phyloP scores from a whole-genome alignment of 1,140 invertebrate species.

The Neodiprion fabricii region DNA sequence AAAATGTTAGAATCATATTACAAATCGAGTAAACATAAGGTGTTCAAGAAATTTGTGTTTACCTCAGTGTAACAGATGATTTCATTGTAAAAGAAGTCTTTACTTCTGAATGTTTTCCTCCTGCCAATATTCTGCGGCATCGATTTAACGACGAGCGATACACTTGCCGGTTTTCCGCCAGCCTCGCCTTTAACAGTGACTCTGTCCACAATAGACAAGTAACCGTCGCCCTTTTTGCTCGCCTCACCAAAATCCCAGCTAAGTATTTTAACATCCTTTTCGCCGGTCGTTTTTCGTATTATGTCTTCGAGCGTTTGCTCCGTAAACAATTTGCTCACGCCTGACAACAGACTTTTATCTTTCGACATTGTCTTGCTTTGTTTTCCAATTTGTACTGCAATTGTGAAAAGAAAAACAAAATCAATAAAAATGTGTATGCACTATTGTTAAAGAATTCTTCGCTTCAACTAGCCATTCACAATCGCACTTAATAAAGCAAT shows the following conservation, averaged over 20 bases:
- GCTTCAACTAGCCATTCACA: no score
- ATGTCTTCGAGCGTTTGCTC: conserved; percentile 57
- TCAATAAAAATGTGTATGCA: no score
- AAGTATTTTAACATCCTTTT: conserved; percentile 54
- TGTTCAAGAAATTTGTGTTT: conserved; percentile 17
- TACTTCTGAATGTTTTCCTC: conserved; percentile 68
- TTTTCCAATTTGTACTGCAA: no score
- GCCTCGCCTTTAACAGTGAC: conserved; percentile 60
- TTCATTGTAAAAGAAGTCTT: conserved; percentile 74
- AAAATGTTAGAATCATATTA: no score
- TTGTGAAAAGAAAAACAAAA: no score
- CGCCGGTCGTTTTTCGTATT: conserved; percentile 45
- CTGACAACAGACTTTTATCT: conserved; percentile 26
- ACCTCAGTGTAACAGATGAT: conserved; percentile 70
- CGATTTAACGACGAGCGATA: conserved; percentile 68
- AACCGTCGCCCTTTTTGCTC: conserved; percentile 70
- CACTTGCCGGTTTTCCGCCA: conserved; percentile 35
- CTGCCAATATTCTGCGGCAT: conserved; percentile 68
- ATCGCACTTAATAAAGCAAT: no score
- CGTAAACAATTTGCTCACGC: conserved; percentile 52
- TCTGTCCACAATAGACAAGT: conserved; percentile 67
- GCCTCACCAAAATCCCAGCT: conserved; percentile 56
- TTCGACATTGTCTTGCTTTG: conserved; percentile 30
- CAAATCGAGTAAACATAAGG: neutral
- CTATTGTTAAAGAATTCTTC: no score